Evolutionary conservation across 1,140 invertebrate species (phyloP).

Genomic region (Drosophila pectinifera): DNA sequence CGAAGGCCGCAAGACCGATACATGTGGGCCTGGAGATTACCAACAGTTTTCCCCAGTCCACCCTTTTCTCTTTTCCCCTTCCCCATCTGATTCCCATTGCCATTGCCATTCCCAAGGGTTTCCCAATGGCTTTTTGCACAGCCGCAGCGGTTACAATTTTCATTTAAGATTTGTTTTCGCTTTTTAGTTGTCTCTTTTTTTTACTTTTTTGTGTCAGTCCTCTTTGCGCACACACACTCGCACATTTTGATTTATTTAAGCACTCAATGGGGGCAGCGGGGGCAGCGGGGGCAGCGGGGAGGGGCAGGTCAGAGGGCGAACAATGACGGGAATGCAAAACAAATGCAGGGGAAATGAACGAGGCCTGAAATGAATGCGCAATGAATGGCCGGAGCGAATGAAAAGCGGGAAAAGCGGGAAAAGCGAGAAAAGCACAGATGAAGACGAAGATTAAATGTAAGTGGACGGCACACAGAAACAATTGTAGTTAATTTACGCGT

Average conservation of each 20-base stretch:
- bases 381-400: slow-evolving; percentile 59
- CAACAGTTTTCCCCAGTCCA: slow-evolving; percentile 24
- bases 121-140: slow-evolving; percentile 53
- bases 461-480: slow-evolving; percentile 71
- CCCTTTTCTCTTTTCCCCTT: neutral
- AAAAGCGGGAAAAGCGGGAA: slow-evolving; percentile 55
- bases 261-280: slow-evolving; percentile 57
- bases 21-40: slow-evolving; percentile 62
- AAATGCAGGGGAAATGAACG: slow-evolving; percentile 65
- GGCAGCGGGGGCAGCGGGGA: neutral
- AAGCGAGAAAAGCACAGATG: slow-evolving; percentile 30
- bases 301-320: slow-evolving; percentile 28
- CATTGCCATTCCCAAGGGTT: slow-evolving; percentile 41
- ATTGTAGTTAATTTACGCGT: slow-evolving; percentile 79
- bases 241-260: slow-evolving; percentile 78
- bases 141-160: slow-evolving; percentile 74
- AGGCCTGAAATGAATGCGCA: slow-evolving; percentile 63
- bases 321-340: slow-evolving; percentile 50
- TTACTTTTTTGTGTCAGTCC: slow-evolving; percentile 10
- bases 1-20: slow-evolving; percentile 50
- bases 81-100: slow-evolving; percentile 4
- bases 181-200: slow-evolving; percentile 32
- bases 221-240: slow-evolving; percentile 27
- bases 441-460: slow-evolving; percentile 79
- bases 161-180: slow-evolving; percentile 79